Evolutionary conservation across 2,113 vertebrate genomes (phyloP).

Genomic region (Platycercus adscitus): DNA sequence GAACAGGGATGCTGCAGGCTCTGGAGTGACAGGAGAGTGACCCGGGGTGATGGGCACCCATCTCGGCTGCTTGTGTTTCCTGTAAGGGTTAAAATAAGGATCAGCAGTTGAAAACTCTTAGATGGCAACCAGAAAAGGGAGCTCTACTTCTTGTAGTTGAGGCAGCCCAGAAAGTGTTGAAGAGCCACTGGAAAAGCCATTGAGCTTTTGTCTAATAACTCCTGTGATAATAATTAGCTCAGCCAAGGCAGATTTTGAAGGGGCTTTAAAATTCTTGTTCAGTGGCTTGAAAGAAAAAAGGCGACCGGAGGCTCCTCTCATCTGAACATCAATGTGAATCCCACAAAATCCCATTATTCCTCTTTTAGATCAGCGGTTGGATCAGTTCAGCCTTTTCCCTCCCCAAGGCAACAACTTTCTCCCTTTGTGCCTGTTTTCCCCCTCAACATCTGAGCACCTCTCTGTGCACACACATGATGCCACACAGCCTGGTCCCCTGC

Average conservation of each 20-base stretch:
- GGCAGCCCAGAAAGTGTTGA: not conserved
- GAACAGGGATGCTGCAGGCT: not conserved
- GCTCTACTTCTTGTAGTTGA: not conserved
- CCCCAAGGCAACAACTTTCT: conserved; percentile 77
- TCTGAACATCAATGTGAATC: conserved; percentile 81
- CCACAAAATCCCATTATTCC: conserved; percentile 85
- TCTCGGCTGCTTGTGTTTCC: not conserved
- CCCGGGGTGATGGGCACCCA: not conserved
- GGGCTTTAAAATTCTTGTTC: conserved; percentile 79
- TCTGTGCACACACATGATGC: accelerated
- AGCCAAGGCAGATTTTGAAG: conserved; percentile 78
- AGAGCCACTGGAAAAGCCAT: conserved; percentile 45
- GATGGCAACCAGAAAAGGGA: not conserved
- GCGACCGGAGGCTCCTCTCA: conserved; percentile 78
- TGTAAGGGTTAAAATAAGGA: not conserved
- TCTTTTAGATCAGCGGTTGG: conserved; percentile 75
- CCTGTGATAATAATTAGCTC: conserved; percentile 81
- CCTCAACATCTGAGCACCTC: not conserved
- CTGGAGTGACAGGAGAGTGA: not conserved
- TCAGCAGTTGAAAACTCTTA: not conserved
- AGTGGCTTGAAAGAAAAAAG: conserved; percentile 72
- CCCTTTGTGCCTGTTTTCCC: conserved; percentile 22
- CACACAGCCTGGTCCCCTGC: not conserved
- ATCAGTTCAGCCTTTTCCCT: conserved; percentile 73
- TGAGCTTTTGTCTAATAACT: conserved; percentile 67